phyloP scores from a whole-genome alignment of 2,888 invertebrate species.

The Trissolcus brochymenae region DNA sequence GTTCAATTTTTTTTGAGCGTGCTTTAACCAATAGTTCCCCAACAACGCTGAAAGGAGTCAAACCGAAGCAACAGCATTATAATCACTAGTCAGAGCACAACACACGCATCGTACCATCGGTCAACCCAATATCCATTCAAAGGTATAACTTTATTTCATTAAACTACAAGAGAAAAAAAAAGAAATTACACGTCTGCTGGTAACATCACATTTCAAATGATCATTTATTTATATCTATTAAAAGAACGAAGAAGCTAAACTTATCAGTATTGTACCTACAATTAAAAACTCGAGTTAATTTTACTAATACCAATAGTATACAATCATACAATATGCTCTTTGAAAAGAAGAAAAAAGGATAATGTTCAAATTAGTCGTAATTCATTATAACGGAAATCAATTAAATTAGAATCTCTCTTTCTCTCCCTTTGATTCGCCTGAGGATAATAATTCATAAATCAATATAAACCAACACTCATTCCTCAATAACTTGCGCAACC shows the following conservation, averaged over 20 bases:
- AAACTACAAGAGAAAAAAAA: constrained; percentile 64
- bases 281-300: constrained; percentile 75
- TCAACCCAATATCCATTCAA: constrained; percentile 66
- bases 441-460: constrained; percentile 15
- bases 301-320: constrained; percentile 76
- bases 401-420: constrained; percentile 66
- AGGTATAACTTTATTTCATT: constrained; percentile 71
- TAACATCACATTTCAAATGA: constrained; percentile 75
- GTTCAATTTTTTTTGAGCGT: constrained; percentile 73
- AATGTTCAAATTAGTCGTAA: constrained; percentile 62
- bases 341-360: constrained; percentile 20
- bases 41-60: constrained; percentile 71
- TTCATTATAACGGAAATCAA: constrained; percentile 62
- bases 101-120: constrained; percentile 54
- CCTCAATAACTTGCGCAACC: constrained; percentile 46
- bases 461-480: constrained; percentile 36
- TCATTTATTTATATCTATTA: constrained; percentile 66
- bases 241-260: constrained; percentile 73
- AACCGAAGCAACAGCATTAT: constrained; percentile 51
- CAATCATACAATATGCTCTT: constrained; percentile 72
- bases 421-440: constrained; percentile 14
- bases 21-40: constrained; percentile 74
- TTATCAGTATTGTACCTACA: constrained; percentile 68
- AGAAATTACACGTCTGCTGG: constrained; percentile 68
- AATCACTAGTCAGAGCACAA: constrained; percentile 24